A percentile compares a stretch with the other conserved stretches of the same genome.
phyloP scores from a whole-genome alignment of 2,113 vertebrate species.

The Pungitius pungitius region DNA sequence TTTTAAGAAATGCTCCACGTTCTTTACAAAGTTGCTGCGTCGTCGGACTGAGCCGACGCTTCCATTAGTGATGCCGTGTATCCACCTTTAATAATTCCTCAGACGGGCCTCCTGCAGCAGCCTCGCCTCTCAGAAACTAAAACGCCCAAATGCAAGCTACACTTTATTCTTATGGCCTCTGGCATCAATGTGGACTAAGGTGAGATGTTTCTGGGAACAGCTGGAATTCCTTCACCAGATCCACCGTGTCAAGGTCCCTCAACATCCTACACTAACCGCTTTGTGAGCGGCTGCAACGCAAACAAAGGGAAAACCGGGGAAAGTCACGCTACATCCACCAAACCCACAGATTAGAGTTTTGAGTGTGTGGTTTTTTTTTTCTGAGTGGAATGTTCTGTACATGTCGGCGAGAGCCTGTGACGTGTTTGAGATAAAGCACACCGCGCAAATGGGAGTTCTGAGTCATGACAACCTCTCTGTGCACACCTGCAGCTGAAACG shows the following conservation, averaged over 20 bases:
- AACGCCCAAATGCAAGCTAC: constrained; percentile 8
- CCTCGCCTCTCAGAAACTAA: constrained; percentile 27
- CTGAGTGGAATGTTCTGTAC: constrained; percentile 10
- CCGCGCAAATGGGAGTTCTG: constrained; percentile 51
- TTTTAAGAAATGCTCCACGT: background rate
- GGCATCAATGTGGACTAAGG: background rate
- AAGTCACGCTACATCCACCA: background rate
- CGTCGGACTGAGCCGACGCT: constrained; percentile 22
- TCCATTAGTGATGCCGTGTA: constrained; percentile 50
- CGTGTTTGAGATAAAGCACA: constrained; percentile 51
- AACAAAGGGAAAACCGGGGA: constrained; percentile 4
- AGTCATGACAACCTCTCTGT: constrained; percentile 32
- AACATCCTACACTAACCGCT: background rate
- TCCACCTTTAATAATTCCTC: constrained; percentile 52
- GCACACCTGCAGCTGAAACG: constrained; percentile 54
- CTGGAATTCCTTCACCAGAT: background rate
- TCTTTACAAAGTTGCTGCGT: constrained; percentile 12
- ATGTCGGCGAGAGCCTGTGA: constrained; percentile 23
- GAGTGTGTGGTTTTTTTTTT: background rate
- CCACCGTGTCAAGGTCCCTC: background rate
- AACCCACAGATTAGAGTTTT: constrained; percentile 19
- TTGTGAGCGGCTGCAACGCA: background rate
- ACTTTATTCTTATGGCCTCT: constrained; percentile 3
- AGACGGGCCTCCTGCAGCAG: constrained; percentile 12
- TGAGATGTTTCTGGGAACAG: constrained; percentile 7